phyloP scores from a whole-genome alignment of 2,888 invertebrate species.

The Luffia ferchaultella region DNA sequence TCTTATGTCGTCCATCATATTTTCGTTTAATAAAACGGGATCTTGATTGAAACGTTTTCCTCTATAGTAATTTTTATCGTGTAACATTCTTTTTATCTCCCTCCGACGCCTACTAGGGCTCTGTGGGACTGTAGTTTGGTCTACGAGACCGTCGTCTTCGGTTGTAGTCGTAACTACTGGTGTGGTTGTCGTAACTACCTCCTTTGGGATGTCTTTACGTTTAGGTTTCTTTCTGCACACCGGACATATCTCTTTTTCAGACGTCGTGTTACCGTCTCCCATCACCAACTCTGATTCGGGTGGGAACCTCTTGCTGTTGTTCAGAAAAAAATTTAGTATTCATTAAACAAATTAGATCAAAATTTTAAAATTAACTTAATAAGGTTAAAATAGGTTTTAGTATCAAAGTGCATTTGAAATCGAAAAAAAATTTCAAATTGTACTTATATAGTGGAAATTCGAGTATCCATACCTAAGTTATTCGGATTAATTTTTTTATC shows the following conservation, averaged over 20 bases:
- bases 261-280: slow-evolving; percentile 68
- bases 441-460: too few species aligned
- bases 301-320: slow-evolving; percentile 64
- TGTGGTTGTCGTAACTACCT: slow-evolving; percentile 17
- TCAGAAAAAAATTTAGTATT: slow-evolving; percentile 15
- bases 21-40: too few species aligned
- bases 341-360: too few species aligned
- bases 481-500: too few species aligned
- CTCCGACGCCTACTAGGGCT: slow-evolving; percentile 4
- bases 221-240: slow-evolving; percentile 26
- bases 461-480: too few species aligned
- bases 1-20: too few species aligned
- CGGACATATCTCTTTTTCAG: slow-evolving; percentile 26
- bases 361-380: too few species aligned
- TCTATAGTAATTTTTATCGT: not conserved
- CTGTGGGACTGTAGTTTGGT: slow-evolving; percentile 11
- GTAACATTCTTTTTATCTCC: slow-evolving; percentile 8
- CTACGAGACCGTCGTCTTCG: slow-evolving; percentile 14
- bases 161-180: slow-evolving; percentile 14
- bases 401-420: too few species aligned
- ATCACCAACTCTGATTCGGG: slow-evolving; percentile 74
- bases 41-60: too few species aligned
- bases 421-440: too few species aligned
- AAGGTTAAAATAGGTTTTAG: too few species aligned
- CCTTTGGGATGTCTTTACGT: slow-evolving; percentile 14